Base-by-base conservation (phyloP, 2,797 vertebrate species). In the Cryptoprocta ferox region DNA sequence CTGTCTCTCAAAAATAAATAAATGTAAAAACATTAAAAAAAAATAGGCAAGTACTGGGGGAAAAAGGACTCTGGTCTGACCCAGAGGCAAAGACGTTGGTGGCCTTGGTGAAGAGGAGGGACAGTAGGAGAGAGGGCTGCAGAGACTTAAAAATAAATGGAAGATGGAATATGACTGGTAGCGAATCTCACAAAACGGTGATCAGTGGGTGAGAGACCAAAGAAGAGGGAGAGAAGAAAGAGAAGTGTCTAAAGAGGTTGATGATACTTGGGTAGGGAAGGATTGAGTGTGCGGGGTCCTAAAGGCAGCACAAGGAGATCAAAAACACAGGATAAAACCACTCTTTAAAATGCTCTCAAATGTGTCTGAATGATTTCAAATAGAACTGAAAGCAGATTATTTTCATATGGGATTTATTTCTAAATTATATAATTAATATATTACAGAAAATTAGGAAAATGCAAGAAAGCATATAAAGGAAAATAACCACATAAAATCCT, bases 371-470 rank as follows among this genome's bases (percentile, higher is more conserved):
- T 87, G 71, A 89, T 87, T 97, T 97, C 70, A 73, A 19, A 24
- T 6, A 2, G 3, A 48, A 85, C 48, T 89, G 30, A 63, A 92
- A 80, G 28, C 16, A 73, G 42, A 53, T 81, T 39, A 56, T 68
- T 93, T 91, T 89, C 71, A 83, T 4, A 5, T 68, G 21, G 65
- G 11, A 13, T 61, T 91, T 96, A 59, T 32, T 91, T 97, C 93
- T 80, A 81, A 91, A 76, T 89, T 81, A 61, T 45, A 30, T 71
- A 90, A 85, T 45, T 85, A 91, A 68, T 78, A 66, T n/a, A 73
- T 48, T 79, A 68, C 15, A 79, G 26, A 90, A 95, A 90, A 75
- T 70, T 53, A 79, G 26, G 71, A 61, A 92, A 76, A 26, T 2
- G 42, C 5, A 85, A 45, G 50, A 37, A 91, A 81, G 24, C 26